A percentile compares a stretch with the other conserved stretches of the same genome.
Evolutionary conservation across 1,140 invertebrate species (phyloP).

Genomic region (Diuraphis noxia): DNA sequence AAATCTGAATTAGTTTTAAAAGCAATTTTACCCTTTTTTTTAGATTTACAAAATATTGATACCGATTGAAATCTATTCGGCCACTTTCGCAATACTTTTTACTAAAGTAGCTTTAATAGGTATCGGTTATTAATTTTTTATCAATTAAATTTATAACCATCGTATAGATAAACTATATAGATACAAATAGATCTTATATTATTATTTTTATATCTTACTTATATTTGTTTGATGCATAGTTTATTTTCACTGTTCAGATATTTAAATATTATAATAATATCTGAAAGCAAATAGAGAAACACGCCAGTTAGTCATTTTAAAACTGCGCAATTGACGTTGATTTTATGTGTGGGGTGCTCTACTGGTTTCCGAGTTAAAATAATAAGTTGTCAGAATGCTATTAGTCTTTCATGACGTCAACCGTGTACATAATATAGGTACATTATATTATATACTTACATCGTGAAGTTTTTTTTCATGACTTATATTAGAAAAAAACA

Average conservation of each 20-base stretch:
- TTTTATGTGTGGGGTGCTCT: background rate
- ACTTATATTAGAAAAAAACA: background rate
- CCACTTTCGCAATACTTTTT: background rate
- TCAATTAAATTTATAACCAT: background rate
- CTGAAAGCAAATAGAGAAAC: background rate
- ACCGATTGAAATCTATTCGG: background rate
- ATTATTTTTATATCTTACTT: background rate
- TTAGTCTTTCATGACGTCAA: background rate
- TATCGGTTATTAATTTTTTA: background rate
- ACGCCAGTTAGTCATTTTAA: background rate
- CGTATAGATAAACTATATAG: background rate
- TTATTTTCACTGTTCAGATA: background rate
- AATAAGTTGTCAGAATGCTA: background rate
- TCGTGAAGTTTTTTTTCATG: background rate
- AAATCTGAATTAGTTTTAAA: background rate
- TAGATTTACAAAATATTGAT: background rate
- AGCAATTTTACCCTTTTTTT: background rate
- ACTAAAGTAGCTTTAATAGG: background rate
- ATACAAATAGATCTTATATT: background rate
- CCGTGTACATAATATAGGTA: background rate
- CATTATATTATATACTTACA: background rate
- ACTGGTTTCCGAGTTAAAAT: slow-evolving; percentile 10
- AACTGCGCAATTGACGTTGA: background rate
- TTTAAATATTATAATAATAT: background rate
- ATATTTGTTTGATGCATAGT: background rate